Base-by-base conservation (phyloP, 2,113 vertebrate genomes). In the Labeo rohita region DNA sequence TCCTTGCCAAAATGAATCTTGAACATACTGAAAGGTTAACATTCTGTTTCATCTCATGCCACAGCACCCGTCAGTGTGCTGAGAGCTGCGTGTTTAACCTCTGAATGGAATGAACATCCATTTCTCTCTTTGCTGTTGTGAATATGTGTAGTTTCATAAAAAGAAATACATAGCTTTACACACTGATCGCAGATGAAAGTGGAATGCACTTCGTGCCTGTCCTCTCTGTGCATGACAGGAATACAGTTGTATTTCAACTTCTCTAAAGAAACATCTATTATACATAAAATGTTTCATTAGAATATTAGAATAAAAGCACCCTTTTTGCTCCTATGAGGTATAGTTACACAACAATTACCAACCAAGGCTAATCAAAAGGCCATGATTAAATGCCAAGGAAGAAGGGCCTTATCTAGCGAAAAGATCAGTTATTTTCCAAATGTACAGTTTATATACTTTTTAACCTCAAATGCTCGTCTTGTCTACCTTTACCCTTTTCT, bases 11-110 rank as follows among this genome's bases (percentile, higher is more conserved):
- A 28, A 52, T 34, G 5, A 52, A 76, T 52, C 23, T 49, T 3
- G 3, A 50, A 39, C 50, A 78, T 34, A 78, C 28, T 28, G 50
- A 56, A 54, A 56, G 47, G 47, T 76, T 76, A 76, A 76, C 74
- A 52, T 76, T 49, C n/a, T 76, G 74, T 76, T 76, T 76, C 13
- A 54, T 76, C 34, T 28, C 15, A 9, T 56, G 13, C 34, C 76
- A 59, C 34, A 52, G 5, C 11, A 12, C 47, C 15, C 11, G 13
- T 15, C 34, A 16, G 8, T 39, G 28, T 2, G 0, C 75, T 11
- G n/a, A 52, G 28, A 36, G 7, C 49, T 77, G 49, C 4, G 28
- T 18, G 75, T 36, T 18, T 59, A 21, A 54, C 28, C 8, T 1
- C 13, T 16, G 75, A 12, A 52, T 3, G 18, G 56, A 36, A 79